These are phyloP conservation scores for Glaucopsyche alexis DNA, from an alignment of 2,888 invertebrate genomes.

Conservation along the genomic window DNA sequence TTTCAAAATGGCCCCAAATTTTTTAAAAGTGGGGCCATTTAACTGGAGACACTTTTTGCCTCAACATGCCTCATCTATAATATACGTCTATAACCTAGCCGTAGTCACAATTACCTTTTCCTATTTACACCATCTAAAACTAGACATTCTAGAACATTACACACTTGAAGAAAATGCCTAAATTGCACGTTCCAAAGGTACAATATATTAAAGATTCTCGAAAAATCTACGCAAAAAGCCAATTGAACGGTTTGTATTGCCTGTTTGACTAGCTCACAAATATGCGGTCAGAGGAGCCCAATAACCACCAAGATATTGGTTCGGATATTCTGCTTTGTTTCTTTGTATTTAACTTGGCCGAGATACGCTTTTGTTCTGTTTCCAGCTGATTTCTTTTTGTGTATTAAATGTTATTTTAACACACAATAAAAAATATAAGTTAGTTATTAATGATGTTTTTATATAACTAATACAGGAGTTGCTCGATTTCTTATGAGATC, in stretches of 20 bases:
- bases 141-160: background rate
- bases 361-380: slow-evolving; percentile 17
- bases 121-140: background rate
- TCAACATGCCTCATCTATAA: too few relatives aligned
- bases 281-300: slow-evolving; percentile 3
- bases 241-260: background rate
- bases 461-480: too few relatives aligned
- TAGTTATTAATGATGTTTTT: too few relatives aligned
- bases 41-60: too few relatives aligned
- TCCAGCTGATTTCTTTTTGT: background rate
- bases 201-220: background rate
- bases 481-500: too few relatives aligned
- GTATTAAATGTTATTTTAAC: background rate
- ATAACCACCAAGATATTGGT: slow-evolving; percentile 3
- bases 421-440: background rate
- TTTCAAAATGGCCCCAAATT: too few relatives aligned
- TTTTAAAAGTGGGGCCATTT: too few relatives aligned
- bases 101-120: too few relatives aligned
- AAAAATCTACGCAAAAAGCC: background rate
- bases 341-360: background rate
- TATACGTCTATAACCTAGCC: too few relatives aligned
- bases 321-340: slow-evolving; percentile 10
- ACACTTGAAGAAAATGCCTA: background rate
- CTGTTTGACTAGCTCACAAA: slow-evolving; percentile 5
- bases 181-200: background rate